phyloP scores from a whole-genome alignment of 2,888 invertebrate species.

The Stegophylla sp. region DNA sequence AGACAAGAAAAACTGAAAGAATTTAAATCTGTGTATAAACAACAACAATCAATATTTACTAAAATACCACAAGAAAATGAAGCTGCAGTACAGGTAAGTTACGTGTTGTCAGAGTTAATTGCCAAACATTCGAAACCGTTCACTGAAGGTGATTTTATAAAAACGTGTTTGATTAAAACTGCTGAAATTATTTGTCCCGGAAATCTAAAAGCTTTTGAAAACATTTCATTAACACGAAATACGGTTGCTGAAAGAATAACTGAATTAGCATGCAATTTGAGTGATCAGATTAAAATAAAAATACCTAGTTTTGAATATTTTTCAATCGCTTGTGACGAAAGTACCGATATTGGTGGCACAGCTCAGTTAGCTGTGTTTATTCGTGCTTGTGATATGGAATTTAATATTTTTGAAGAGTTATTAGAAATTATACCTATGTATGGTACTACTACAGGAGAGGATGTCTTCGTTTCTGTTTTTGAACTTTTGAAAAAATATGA shows the following conservation, averaged over 20 bases:
- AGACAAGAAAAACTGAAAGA: slow-evolving; percentile 8
- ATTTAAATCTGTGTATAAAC: neutral
- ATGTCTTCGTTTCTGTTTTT: slow-evolving; percentile 21
- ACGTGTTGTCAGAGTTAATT: slow-evolving; percentile 40
- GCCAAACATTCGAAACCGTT: slow-evolving; percentile 56
- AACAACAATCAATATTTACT: neutral
- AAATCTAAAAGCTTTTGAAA: slow-evolving; percentile 46
- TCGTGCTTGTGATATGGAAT: slow-evolving; percentile 15
- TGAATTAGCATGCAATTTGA: slow-evolving; percentile 24
- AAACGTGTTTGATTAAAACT: slow-evolving; percentile 40
- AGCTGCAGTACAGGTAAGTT: slow-evolving; percentile 34
- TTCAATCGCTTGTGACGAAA: slow-evolving; percentile 39
- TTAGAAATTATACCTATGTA: neutral
- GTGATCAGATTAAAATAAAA: slow-evolving; percentile 31
- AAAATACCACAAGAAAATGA: neutral
- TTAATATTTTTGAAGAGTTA: too few relatives aligned
- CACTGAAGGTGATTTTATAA: slow-evolving; percentile 52
- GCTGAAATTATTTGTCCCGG: slow-evolving; percentile 49
- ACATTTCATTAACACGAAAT: slow-evolving; percentile 38
- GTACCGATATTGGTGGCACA: slow-evolving; percentile 24
- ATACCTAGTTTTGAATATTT: slow-evolving; percentile 26
- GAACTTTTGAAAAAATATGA: slow-evolving; percentile 20
- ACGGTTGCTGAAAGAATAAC: slow-evolving; percentile 42
- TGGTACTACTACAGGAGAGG: neutral
- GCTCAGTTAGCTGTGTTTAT: slow-evolving; percentile 23